phyloP scores from a whole-genome alignment of 2,797 vertebrate genomes.

The Acipenser oxyrinchus region DNA sequence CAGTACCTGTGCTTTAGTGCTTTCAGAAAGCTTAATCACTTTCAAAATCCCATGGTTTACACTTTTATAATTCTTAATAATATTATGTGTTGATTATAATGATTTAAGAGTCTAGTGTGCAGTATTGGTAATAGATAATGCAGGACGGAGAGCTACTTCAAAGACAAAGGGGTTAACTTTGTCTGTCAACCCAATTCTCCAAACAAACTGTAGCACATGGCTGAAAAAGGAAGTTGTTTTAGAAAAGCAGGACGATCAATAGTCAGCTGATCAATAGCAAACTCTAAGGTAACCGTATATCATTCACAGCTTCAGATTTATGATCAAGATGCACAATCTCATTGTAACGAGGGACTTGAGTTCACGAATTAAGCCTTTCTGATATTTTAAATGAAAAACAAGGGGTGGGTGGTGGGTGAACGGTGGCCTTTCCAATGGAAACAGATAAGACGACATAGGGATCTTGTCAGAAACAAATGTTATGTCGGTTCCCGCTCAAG shows the following conservation, averaged over 20 bases:
- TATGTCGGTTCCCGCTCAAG: constrained; percentile 62
- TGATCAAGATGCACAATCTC: constrained; percentile 43
- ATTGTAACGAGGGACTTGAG: constrained; percentile 49
- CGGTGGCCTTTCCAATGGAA: constrained; percentile 56
- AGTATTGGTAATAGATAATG: too few species aligned
- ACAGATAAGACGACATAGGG: constrained; percentile 65
- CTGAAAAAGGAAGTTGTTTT: constrained; percentile 23
- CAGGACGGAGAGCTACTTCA: too few species aligned
- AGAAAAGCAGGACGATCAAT: constrained; percentile 29
- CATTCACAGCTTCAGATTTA: constrained; percentile 51
- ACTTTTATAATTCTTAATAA: too few species aligned
- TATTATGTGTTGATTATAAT: too few species aligned
- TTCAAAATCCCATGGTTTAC: too few species aligned
- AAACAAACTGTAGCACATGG: neutral
- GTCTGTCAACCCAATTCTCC: too few species aligned
- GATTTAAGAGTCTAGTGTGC: too few species aligned
- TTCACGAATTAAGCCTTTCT: constrained; percentile 49
- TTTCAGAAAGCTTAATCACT: too few species aligned
- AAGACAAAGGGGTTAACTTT: too few species aligned
- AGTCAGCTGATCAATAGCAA: constrained; percentile 49
- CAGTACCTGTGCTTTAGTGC: too few species aligned
- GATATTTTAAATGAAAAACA: constrained; percentile 52
- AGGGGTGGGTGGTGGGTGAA: neutral
- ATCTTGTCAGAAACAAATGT: constrained; percentile 68
- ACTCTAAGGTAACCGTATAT: constrained; percentile 42